Conservation (phyloP, 1,140 invertebrate species). For the Ceratosolen fusciceps region DNA sequence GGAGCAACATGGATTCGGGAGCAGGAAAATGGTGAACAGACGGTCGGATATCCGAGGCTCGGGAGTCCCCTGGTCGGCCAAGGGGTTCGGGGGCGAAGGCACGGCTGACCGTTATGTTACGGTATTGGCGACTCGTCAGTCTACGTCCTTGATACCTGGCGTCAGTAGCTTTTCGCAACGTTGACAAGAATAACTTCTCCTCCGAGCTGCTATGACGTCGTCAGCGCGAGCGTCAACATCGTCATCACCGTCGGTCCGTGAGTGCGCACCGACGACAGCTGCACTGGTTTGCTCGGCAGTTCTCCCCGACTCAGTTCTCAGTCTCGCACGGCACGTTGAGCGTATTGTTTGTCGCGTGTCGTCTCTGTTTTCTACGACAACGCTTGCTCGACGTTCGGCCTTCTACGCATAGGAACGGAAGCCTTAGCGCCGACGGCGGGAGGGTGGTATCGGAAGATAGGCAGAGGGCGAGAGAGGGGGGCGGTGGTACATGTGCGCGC, state of each 20-base stretch:
- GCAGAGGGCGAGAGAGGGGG: not conserved
- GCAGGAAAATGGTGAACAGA: too few species aligned
- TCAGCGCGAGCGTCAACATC: too few species aligned
- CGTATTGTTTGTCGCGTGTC: constrained; percentile 47
- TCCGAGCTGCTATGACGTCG: not conserved
- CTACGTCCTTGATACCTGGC: not conserved
- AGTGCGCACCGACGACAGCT: not conserved
- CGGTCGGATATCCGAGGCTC: too few species aligned
- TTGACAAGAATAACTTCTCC: not conserved
- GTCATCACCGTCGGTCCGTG: too few species aligned
- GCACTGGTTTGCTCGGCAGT: not conserved
- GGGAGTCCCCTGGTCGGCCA: too few species aligned
- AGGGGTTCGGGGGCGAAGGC: too few species aligned
- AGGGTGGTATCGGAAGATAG: too few species aligned
- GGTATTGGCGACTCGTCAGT: too few species aligned
- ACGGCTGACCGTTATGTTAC: too few species aligned
- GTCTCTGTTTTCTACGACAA: not conserved
- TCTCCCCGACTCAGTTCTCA: not conserved
- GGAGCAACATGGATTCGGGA: too few species aligned
- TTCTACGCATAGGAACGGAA: not conserved
- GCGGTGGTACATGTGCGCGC: not conserved
- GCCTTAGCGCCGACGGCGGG: too few species aligned
- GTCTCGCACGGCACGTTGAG: constrained; percentile 34
- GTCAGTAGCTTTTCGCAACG: not conserved
- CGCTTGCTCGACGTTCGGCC: not conserved